A percentile compares a stretch with the other conserved stretches of the same genome.
These are phyloP conservation scores for Chunga burmeisteri DNA, from an alignment of 2,113 vertebrate genomes.

Conservation along the genomic window DNA sequence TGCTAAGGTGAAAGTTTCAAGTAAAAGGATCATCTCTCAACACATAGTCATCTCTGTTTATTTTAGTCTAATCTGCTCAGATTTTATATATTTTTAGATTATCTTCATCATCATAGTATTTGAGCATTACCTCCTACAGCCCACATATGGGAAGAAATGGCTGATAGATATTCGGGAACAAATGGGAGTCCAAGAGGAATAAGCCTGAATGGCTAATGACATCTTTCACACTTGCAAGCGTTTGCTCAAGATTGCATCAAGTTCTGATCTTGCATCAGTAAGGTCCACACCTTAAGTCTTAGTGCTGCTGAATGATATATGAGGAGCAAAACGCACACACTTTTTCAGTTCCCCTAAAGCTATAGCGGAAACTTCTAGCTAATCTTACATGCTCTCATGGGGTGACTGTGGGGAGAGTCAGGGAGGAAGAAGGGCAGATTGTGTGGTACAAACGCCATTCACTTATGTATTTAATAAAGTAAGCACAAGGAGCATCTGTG, in stretches of 20 bases:
- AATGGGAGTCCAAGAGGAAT: neutral
- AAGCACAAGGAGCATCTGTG: neutral
- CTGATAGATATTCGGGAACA: neutral
- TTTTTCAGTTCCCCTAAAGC: neutral
- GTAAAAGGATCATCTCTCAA: neutral
- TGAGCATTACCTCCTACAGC: neutral
- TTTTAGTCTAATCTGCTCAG: constrained; percentile 3
- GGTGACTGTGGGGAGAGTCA: neutral
- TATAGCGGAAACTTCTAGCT: neutral
- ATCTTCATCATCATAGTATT: neutral
- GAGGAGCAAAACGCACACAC: neutral
- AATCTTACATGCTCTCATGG: neutral
- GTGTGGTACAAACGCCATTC: neutral
- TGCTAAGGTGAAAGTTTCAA: neutral
- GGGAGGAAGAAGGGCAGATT: neutral
- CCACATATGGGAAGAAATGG: neutral
- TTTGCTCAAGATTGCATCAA: neutral
- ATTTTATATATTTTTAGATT: neutral
- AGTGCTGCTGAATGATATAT: neutral
- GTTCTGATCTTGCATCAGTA: neutral
- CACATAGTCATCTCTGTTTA: neutral
- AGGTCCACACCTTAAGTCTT: neutral
- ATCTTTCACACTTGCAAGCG: neutral
- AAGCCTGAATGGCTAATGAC: neutral
- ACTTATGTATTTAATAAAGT: neutral